Evolutionary conservation across 37 sponge, comb jelly and placozoan genomes (phyloP).

Genomic region (Dysidea cf. avara): DNA sequence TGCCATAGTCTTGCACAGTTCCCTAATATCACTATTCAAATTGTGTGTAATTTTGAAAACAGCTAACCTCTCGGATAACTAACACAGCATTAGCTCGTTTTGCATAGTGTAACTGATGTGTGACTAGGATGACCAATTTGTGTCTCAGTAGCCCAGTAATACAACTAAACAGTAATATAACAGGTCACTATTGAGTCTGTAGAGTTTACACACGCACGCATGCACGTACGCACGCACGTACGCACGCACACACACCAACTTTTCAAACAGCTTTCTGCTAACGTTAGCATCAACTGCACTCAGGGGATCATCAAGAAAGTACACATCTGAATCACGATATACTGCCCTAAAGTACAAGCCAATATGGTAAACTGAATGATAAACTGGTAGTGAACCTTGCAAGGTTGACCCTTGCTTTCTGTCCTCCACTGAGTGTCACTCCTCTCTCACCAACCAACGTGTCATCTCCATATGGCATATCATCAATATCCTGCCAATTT

Average conservation of each 20-base stretch:
- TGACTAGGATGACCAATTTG: conserved; percentile 46
- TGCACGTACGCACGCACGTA: too few species aligned
- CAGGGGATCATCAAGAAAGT: conserved; percentile 63
- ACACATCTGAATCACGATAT: conserved; percentile 53
- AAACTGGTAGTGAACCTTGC: too few species aligned
- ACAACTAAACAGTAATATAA: conserved; percentile 30
- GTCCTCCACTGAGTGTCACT: conserved; percentile 63
- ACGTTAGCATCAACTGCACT: conserved; percentile 64
- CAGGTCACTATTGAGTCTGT: too few species aligned
- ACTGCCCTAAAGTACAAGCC: conserved; percentile 34
- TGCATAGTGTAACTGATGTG: conserved; percentile 57
- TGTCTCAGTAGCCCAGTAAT: conserved; percentile 34
- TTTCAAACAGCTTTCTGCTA: conserved; percentile 40
- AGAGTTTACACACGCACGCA: too few species aligned
- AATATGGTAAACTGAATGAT: too few species aligned
- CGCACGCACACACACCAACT: too few species aligned
- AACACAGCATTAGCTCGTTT: conserved; percentile 28
- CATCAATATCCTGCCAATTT: conserved; percentile 34
- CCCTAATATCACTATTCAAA: too few species aligned
- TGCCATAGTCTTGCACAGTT: too few species aligned
- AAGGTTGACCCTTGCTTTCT: conserved; percentile 51
- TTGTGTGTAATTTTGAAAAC: too few species aligned
- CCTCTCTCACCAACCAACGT: conserved; percentile 62
- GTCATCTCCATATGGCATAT: conserved; percentile 38
- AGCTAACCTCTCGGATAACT: conserved; percentile 39